Evolutionary conservation across 2,113 vertebrate species (phyloP).

Genomic region (Herpetotheres cachinnans): DNA sequence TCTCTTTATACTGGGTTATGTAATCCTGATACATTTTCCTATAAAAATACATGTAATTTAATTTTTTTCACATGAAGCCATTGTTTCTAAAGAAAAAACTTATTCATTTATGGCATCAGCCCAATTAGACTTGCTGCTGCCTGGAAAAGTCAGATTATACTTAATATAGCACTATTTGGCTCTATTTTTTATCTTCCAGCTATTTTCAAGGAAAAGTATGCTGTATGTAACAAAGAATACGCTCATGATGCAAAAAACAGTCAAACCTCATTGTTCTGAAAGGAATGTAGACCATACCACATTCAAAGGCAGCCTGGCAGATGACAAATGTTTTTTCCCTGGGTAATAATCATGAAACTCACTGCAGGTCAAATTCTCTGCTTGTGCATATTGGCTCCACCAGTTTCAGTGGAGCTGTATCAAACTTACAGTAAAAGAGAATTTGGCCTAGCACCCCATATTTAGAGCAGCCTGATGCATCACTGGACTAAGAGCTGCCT

Average conservation of each 20-base stretch:
- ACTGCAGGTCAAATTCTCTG: neutral
- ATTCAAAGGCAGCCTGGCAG: neutral
- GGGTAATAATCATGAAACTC: neutral
- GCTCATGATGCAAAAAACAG: neutral
- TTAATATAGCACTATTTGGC: neutral
- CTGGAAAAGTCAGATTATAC: neutral
- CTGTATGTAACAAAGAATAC: neutral
- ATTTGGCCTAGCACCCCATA: neutral
- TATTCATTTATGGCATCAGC: neutral
- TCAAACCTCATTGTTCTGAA: neutral
- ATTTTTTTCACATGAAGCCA: neutral
- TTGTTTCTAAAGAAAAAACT: neutral
- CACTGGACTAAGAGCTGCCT: neutral
- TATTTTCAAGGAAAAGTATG: neutral
- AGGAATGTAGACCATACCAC: neutral
- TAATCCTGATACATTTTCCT: conserved; percentile 75
- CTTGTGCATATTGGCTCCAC: neutral
- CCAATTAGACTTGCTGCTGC: neutral
- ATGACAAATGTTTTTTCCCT: neutral
- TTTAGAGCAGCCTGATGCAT: neutral
- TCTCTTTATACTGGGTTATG: conserved; percentile 66
- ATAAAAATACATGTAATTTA: neutral
- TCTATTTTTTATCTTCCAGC: neutral
- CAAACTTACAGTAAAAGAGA: neutral
- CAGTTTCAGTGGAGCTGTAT: neutral